Percentiles rank a stretch among this genome's conserved stretches.
Evolutionary conservation across 2,113 vertebrate species (phyloP).

Genomic region (Halcyon senegalensis): DNA sequence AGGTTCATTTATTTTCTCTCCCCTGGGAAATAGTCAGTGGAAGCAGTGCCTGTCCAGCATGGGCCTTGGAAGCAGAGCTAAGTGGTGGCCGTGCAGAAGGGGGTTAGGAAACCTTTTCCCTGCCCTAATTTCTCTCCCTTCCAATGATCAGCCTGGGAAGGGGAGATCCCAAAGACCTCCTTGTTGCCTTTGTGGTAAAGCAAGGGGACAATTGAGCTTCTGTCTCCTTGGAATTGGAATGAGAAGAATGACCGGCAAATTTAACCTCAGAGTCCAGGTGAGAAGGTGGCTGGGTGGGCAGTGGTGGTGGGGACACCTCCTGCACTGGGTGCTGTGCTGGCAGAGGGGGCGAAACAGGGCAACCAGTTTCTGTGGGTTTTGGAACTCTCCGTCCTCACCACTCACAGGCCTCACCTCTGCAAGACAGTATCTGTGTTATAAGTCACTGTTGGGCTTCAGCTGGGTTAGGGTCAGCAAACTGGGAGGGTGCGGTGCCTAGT

Average conservation of each 20-base stretch:
- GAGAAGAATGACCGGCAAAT: neutral
- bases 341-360: neutral
- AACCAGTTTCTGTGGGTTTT: rapidly evolving
- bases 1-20: neutral
- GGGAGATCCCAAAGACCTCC: neutral
- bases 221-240: neutral
- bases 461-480: neutral
- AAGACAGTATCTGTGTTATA: neutral
- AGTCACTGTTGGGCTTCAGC: rapidly evolving
- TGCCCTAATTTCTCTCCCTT: rapidly evolving
- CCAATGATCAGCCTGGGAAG: neutral
- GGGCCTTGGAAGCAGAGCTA: neutral
- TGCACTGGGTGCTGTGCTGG: neutral
- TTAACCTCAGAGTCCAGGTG: neutral
- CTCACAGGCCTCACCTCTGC: neutral
- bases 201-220: neutral
- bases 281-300: neutral
- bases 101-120: neutral
- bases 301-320: neutral
- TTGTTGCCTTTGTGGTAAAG: neutral
- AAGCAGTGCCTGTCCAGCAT: neutral
- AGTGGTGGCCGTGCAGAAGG: neutral
- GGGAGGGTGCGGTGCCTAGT: neutral
- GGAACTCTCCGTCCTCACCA: neutral
- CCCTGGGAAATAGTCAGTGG: neutral